Evolutionary conservation across 2,797 vertebrate genomes (phyloP).

Genomic region (Sebastes reedi): DNA sequence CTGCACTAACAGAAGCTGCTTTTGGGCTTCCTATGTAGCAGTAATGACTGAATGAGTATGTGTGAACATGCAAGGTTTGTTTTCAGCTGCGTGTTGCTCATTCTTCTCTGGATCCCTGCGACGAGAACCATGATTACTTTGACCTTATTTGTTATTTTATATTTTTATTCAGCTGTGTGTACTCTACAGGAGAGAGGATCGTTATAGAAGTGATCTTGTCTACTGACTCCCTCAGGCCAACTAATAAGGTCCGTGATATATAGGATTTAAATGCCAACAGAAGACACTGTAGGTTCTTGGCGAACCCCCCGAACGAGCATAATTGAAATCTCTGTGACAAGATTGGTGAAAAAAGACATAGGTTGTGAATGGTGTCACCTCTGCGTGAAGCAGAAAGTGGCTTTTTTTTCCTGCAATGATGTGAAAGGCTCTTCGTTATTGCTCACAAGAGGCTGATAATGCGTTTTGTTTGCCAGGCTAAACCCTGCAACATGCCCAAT

Average conservation of each 20-base stretch:
- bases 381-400: conserved; percentile 1
- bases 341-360: conserved; percentile 8
- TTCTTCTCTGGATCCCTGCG: conserved; percentile 1
- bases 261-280: conserved; percentile 57
- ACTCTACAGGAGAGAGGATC: conserved; percentile 28
- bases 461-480: conserved; percentile 44
- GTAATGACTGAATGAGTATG: conserved; percentile 30
- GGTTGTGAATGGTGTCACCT: conserved; percentile 22
- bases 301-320: neutral
- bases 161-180: conserved; percentile 12
- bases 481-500: conserved; percentile 47
- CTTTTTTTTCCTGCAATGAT: conserved; percentile 7
- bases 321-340: conserved; percentile 14
- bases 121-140: conserved; percentile 39
- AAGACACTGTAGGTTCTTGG: conserved; percentile 11
- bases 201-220: conserved; percentile 17
- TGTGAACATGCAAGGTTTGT: conserved; percentile 9
- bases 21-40: neutral
- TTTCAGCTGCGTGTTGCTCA: conserved; percentile 4
- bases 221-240: conserved; percentile 14
- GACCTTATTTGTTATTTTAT: conserved; percentile 31
- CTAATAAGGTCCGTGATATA: conserved; percentile 45
- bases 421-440: conserved; percentile 32
- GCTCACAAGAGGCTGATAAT: conserved; percentile 38
- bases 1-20: neutral